These are phyloP conservation scores for Coleophora deauratella DNA, from an alignment of 2,888 invertebrate genomes.

Conservation along the genomic window DNA sequence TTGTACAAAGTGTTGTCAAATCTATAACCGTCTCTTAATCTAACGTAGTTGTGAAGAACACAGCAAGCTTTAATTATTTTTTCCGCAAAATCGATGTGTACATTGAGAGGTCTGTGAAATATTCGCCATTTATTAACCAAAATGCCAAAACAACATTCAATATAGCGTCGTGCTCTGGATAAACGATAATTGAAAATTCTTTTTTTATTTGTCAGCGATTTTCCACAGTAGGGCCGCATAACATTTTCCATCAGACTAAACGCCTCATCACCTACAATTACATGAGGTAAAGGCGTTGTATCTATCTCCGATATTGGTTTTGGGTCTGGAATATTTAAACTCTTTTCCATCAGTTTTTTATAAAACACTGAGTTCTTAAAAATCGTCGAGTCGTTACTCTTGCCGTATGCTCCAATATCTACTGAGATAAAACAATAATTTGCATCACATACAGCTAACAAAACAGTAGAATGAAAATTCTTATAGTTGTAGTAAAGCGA, in stretches of 20 bases:
- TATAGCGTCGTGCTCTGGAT: neutral
- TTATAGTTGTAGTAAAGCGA: no score
- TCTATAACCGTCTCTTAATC: conserved; percentile 3
- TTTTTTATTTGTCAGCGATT: neutral
- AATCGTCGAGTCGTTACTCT: no score
- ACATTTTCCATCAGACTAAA: neutral
- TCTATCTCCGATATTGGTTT: neutral
- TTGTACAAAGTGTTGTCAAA: neutral
- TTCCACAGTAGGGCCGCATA: neutral
- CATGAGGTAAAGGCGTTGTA: neutral
- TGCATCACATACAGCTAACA: no score
- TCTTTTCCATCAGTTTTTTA: no score
- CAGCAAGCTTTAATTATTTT: neutral
- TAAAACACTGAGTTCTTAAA: no score
- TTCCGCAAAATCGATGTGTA: neutral
- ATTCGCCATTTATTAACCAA: neutral
- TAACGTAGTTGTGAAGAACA: conserved; percentile 2
- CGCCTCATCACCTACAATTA: neutral
- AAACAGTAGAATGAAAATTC: no score
- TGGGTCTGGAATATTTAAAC: neutral
- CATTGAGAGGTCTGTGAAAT: neutral
- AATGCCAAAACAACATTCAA: neutral
- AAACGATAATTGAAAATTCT: neutral
- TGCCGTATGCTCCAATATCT: no score
- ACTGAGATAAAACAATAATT: no score